A percentile compares a stretch with the other conserved stretches of the same genome.
Evolutionary conservation across 2,888 invertebrate genomes (phyloP).

Genomic region (Escarpia spicata): DNA sequence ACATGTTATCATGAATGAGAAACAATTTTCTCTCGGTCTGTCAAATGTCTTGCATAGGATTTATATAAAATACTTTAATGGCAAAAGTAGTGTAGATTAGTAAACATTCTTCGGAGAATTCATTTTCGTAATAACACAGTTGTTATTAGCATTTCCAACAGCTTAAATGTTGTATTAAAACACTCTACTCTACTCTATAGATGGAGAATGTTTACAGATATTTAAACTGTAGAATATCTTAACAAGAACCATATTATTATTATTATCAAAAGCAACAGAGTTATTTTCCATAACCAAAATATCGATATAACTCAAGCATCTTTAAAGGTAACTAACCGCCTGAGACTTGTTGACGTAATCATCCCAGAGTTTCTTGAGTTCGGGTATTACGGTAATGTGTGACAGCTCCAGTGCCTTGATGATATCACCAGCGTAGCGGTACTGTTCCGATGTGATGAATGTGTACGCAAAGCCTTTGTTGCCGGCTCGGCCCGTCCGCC

Average conservation of each 20-base stretch:
- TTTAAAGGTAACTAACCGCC: conserved; percentile 70
- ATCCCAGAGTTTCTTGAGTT: conserved; percentile 75
- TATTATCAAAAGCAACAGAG: too few relatives aligned
- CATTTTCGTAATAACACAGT: too few relatives aligned
- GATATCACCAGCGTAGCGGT: conserved; percentile 91
- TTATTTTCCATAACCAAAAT: too few relatives aligned
- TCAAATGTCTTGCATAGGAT: background rate
- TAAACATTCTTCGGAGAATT: too few relatives aligned
- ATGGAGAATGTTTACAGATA: too few relatives aligned
- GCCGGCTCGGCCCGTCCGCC: conserved; percentile 75
- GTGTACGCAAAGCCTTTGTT: conserved; percentile 98
- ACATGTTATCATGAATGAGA: background rate
- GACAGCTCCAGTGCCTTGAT: conserved; percentile 91
- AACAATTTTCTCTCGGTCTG: background rate
- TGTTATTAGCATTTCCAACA: too few relatives aligned
- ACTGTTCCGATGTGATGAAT: conserved; percentile 94
- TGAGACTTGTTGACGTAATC: conserved; percentile 79
- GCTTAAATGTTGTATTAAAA: too few relatives aligned
- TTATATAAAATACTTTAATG: too few relatives aligned
- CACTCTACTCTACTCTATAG: too few relatives aligned
- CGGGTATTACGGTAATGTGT: conserved; percentile 79
- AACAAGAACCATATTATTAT: too few relatives aligned
- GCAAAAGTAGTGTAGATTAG: too few relatives aligned
- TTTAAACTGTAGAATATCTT: too few relatives aligned
- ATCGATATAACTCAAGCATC: background rate